Conservation (phyloP, 1,140 invertebrate species). For the Drosophila pseudoobscura region DNA sequence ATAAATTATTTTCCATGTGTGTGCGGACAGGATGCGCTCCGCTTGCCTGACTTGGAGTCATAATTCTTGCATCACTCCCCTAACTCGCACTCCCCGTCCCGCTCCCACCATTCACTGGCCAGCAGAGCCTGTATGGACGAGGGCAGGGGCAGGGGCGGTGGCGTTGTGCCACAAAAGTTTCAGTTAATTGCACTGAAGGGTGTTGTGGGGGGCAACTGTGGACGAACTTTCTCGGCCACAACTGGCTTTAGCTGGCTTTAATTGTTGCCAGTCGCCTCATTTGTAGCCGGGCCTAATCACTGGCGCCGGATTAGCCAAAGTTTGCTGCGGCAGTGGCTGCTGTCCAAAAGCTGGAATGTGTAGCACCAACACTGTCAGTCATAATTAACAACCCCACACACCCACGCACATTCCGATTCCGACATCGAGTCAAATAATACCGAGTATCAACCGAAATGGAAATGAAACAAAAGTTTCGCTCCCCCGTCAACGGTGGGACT, state of each 20-base stretch:
- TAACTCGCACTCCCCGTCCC: not conserved
- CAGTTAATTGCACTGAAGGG: constrained; percentile 60
- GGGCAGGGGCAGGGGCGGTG: too few relatives aligned
- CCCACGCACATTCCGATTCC: not conserved
- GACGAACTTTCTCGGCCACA: constrained; percentile 38
- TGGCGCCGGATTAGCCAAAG: constrained; percentile 62
- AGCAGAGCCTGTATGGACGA: too few relatives aligned
- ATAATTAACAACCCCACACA: constrained; percentile 59
- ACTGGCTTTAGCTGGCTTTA: constrained; percentile 61
- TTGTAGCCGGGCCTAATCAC: constrained; percentile 75
- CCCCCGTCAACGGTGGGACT: constrained; percentile 6
- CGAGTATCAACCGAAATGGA: constrained; percentile 51
- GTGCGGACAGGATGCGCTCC: constrained; percentile 29
- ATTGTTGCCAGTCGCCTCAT: constrained; percentile 62
- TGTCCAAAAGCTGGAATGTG: constrained; percentile 46
- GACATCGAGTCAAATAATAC: constrained; percentile 48
- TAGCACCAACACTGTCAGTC: constrained; percentile 61
- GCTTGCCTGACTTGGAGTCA: constrained; percentile 68
- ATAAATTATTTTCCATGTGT: constrained; percentile 77
- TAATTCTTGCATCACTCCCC: constrained; percentile 62
- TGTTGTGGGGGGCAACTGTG: not conserved
- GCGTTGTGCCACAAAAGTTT: constrained; percentile 48
- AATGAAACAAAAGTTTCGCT: constrained; percentile 63
- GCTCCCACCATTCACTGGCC: too few relatives aligned
- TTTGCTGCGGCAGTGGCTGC: constrained; percentile 14